A percentile compares a stretch with the other conserved stretches of the same genome.
Conservation (phyloP, 2,113 vertebrate species). For the Heliornis fulica region DNA sequence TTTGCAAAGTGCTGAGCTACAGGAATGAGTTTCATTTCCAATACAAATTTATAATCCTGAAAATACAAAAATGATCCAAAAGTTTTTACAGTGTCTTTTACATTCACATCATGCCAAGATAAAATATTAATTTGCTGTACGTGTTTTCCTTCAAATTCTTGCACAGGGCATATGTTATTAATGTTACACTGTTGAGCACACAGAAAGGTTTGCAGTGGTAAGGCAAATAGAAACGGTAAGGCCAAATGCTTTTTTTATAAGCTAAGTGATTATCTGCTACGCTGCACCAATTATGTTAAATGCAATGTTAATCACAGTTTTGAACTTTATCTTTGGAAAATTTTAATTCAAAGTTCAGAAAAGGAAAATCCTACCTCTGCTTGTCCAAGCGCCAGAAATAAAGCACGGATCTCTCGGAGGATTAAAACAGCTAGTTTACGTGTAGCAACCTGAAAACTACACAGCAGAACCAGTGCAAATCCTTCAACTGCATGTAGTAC, state of each 20-base stretch:
- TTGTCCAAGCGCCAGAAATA: conserved; percentile 91
- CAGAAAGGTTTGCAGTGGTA: not conserved
- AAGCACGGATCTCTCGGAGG: conserved; percentile 90
- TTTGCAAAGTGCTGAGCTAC: not conserved
- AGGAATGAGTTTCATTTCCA: not conserved
- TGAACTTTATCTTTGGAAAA: not conserved
- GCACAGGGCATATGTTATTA: not conserved
- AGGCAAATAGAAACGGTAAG: not conserved
- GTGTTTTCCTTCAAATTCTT: not conserved
- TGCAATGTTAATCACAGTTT: not conserved
- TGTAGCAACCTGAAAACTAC: conserved; percentile 93
- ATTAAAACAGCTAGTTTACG: conserved; percentile 94
- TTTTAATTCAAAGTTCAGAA: not conserved
- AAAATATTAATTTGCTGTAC: not conserved
- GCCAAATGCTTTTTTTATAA: not conserved
- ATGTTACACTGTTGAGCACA: not conserved
- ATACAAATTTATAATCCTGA: not conserved
- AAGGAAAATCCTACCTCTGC: conserved; percentile 82
- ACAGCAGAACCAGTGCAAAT: conserved; percentile 91
- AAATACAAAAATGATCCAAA: not conserved
- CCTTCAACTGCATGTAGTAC: conserved; percentile 93
- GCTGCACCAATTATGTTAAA: not conserved
- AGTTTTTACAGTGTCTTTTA: not conserved
- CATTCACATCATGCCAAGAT: not conserved
- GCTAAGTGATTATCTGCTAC: not conserved